These are phyloP conservation scores for Poecile montanus DNA, from an alignment of 2,797 vertebrate species.

Conservation along the genomic window DNA sequence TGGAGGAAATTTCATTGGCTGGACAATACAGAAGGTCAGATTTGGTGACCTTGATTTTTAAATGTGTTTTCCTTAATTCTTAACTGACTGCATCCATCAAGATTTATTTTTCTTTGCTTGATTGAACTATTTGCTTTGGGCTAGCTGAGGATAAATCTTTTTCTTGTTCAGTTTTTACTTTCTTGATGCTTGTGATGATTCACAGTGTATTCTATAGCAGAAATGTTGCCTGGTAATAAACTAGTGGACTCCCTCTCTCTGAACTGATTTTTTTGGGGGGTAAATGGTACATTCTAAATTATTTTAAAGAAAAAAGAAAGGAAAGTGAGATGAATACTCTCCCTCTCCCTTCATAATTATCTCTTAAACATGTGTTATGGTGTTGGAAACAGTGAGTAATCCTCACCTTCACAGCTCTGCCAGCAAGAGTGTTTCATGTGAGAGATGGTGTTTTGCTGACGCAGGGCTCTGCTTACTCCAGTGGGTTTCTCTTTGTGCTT, in stretches of 20 bases:
- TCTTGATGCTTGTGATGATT: not conserved
- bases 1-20: not conserved
- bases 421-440: not conserved
- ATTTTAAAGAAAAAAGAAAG: not conserved
- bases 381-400: constrained; percentile 22
- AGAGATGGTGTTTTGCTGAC: constrained; percentile 35
- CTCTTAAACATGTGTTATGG: not conserved
- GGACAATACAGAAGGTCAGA: not conserved
- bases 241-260: not conserved
- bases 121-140: not conserved
- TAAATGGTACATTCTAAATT: not conserved
- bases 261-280: not conserved
- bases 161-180: not conserved
- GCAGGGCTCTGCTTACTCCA: not conserved
- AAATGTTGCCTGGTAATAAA: not conserved
- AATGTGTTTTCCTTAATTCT: not conserved
- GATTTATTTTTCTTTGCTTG: not conserved
- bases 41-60: not conserved
- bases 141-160: not conserved
- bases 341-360: not conserved
- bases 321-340: not conserved
- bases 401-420: not conserved
- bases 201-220: not conserved
- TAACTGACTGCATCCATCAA: not conserved
- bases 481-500: constrained; percentile 16